Percentiles rank a stretch among this genome's conserved stretches.
Conservation (phyloP, 2,113 vertebrate genomes). For the Hippolais icterina region DNA sequence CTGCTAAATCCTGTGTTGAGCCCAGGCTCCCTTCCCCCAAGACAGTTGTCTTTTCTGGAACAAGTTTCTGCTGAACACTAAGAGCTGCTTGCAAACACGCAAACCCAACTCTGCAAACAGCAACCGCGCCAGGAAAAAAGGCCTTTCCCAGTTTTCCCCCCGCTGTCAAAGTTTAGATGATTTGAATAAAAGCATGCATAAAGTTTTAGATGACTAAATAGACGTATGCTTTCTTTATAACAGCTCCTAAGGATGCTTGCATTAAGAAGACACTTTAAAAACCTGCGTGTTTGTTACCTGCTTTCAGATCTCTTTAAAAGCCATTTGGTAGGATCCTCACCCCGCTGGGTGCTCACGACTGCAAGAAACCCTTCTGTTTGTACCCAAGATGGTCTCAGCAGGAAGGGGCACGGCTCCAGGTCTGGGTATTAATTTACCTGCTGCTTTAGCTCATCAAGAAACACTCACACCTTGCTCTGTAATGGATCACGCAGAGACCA, state of each 20-base stretch:
- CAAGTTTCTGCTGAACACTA: conserved; percentile 51
- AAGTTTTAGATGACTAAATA: conserved; percentile 4
- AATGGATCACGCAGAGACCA: neutral
- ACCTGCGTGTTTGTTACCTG: neutral
- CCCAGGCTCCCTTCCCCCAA: conserved; percentile 32
- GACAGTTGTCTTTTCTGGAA: conserved; percentile 62
- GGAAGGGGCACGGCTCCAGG: neutral
- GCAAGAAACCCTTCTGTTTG: conserved; percentile 10
- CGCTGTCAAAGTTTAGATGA: neutral
- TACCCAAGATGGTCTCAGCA: neutral
- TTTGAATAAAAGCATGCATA: neutral
- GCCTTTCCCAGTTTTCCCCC: neutral
- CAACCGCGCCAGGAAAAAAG: neutral
- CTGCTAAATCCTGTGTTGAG: conserved; percentile 38
- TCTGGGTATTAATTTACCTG: conserved; percentile 25
- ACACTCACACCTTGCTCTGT: conserved; percentile 12
- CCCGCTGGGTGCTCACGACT: neutral
- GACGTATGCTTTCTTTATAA: neutral
- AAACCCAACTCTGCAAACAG: conserved; percentile 39
- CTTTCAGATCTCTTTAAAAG: neutral
- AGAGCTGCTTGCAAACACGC: conserved; percentile 54
- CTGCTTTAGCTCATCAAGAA: conserved; percentile 32
- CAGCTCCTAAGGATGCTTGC: neutral
- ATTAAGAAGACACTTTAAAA: conserved; percentile 2
- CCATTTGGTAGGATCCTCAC: neutral